Base-by-base conservation (phyloP, 30 jellyfish, hydroid and myxozoan species). In the Cassiopea xamachana region DNA sequence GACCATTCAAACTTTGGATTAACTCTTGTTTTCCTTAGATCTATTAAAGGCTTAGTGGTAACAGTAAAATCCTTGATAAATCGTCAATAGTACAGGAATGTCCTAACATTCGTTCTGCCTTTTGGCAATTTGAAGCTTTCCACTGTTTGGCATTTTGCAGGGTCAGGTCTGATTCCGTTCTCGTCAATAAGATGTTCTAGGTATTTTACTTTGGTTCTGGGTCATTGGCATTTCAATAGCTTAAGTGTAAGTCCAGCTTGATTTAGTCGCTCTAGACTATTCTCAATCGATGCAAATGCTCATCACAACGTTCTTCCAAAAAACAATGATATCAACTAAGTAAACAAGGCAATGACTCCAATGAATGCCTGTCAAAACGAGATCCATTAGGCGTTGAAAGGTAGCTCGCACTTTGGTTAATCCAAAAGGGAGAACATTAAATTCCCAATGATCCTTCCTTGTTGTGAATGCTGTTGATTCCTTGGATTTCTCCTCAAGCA, bases 381-480 rank as follows among this genome's bases (percentile, higher is more conserved):
- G 49, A 46, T 74, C 83, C 83, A 74, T 74, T 46, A 74, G 17
- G 58, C 83, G 83, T 74, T 74, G 83, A 17, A 74, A 74, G 12
- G 83, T 74, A 16, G 83, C 59, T 46, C 64, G 61, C 61, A 61
- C 83, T 12, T 74, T 74, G 8, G 83, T 2, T 74, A 74, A 74
- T 7, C 83, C 83, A 74, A 74, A 74, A 7, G 83, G 83, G 14
- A 27, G 46, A 14, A 74, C 83, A 46, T 74, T 74, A 27, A 84
- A 83, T 49, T 68, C 71, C 50, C 46, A 88, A 14, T 27, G 90
- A 15, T 96, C 96, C 51, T 60, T 60, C 27, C 61, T 39, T 2
- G 97, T 74, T 43, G 94, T 2, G 60, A 90, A 85, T 2, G 97
- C 97, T 2, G 96, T 43, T 10, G 17, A 27, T 67, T 79, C 96